phyloP scores from a whole-genome alignment of 2,888 invertebrate genomes.

The Creontiades dilutus region DNA sequence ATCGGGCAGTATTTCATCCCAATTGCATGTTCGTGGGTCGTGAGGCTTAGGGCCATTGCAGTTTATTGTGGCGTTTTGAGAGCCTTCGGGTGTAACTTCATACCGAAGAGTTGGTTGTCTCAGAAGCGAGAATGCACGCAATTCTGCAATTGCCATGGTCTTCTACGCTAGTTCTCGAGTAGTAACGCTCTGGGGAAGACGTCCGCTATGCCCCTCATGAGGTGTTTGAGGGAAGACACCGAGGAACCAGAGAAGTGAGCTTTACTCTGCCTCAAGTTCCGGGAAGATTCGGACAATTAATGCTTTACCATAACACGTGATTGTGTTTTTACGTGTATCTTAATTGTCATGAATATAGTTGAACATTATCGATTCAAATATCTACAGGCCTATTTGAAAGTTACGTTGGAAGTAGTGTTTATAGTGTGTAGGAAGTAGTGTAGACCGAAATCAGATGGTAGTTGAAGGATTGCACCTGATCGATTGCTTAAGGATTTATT shows the following conservation, averaged over 20 bases:
- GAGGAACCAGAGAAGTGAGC: conserved; percentile 53
- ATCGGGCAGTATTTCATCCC: neutral
- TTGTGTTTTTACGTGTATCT: no score
- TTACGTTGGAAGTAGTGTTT: no score
- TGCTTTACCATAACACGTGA: no score
- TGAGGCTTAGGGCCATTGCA: neutral
- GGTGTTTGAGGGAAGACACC: conserved; percentile 52
- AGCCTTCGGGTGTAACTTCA: conserved; percentile 19
- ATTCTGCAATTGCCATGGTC: conserved; percentile 8
- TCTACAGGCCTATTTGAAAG: no score
- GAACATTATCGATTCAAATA: no score
- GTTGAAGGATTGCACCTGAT: no score
- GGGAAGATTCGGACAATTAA: no score
- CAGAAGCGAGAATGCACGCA: conserved; percentile 52
- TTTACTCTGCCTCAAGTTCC: neutral
- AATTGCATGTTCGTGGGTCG: conserved; percentile 45
- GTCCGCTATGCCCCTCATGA: conserved; percentile 41
- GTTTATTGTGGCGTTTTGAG: conserved; percentile 15
- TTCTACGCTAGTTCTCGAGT: conserved; percentile 44
- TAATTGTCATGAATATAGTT: no score
- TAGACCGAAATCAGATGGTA: no score
- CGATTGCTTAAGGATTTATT: no score
- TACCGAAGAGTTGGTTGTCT: conserved; percentile 28
- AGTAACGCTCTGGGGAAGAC: conserved; percentile 29
- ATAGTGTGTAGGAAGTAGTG: no score